phyloP scores from a whole-genome alignment of 2,888 invertebrate genomes.

The Oligia strigilis region DNA sequence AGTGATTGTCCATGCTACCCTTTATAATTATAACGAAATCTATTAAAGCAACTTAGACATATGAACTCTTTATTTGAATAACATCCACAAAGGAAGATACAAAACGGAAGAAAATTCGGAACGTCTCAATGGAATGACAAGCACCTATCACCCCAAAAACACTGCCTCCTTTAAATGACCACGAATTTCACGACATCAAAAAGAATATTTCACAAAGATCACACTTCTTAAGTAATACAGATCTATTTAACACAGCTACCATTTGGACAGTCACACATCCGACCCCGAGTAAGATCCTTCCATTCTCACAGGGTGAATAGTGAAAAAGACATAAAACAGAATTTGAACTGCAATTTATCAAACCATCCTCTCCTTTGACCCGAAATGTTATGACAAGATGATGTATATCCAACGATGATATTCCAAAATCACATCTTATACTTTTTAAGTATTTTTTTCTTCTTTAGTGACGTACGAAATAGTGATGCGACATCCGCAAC shows the following conservation, averaged over 20 bases:
- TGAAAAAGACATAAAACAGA: constrained; percentile 90
- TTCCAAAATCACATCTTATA: constrained; percentile 80
- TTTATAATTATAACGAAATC: neutral
- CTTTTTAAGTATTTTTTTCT: constrained; percentile 78
- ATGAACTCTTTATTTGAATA: neutral
- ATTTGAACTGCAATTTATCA: constrained; percentile 90
- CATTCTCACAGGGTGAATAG: constrained; percentile 81
- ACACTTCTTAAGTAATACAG: constrained; percentile 64
- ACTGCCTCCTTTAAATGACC: constrained; percentile 3
- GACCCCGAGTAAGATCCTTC: constrained; percentile 79
- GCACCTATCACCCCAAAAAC: too few relatives aligned
- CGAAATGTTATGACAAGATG: constrained; percentile 90
- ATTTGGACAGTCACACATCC: constrained; percentile 67
- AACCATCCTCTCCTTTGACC: constrained; percentile 87
- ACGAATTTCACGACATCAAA: constrained; percentile 22
- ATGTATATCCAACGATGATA: constrained; percentile 89
- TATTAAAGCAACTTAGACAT: neutral
- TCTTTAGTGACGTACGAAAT: constrained; percentile 69
- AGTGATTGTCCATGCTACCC: too few relatives aligned
- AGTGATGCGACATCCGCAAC: constrained; percentile 88
- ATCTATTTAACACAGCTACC: constrained; percentile 66
- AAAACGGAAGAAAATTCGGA: neutral
- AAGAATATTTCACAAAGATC: constrained; percentile 37
- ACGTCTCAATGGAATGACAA: neutral
- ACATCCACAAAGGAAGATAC: neutral